Evolutionary conservation across 2,113 vertebrate genomes (phyloP), one percentile per base, ranked within the genome.

Genomic region (Zapus hudsonius): DNA sequence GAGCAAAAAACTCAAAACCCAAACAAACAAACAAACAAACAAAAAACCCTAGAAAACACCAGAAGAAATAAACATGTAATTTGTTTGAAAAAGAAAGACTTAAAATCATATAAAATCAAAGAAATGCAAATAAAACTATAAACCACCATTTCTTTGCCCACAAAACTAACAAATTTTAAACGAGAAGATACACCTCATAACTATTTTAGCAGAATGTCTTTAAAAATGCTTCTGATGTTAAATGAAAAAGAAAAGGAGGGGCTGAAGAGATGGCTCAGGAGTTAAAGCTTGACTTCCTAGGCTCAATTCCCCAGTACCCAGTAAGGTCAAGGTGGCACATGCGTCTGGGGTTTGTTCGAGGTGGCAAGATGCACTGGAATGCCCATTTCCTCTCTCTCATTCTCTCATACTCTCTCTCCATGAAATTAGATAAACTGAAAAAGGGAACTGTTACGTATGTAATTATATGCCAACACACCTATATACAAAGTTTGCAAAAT

Each of bases 141-240:
- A 87, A 38, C 25, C 15, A 70, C 66, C n/a, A 92, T 84, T 75
- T 92, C 33, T 94, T 75, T 86, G 59, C 17, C 55, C 33, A 75
- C n/a, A 47, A 90, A 82, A 47, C 8, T 59, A 23, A 88, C 29
- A 86, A 84, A 90, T 75, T 76, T 92, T 69, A 78, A 91, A 25
- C 70, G 67, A 91, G 6, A 86, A 17, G 25, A n/a, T 59, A 87
- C 17, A 9, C 66, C 72, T 31, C 47, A n/a, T 38, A 82, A 80
- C 38, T 29, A n/a, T 55, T 84, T 84, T 70, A 91, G 44, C 90
- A 95, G 31, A 92, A 82, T 61, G 10, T 94, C 92, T 94, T 52
- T 33, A 82, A 94, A 90, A 66, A 80, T 61, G 29, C 4, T 59
- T 90, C 64, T 79, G 74, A 78, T 9, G 11, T 16, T 36, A 70